Conservation (phyloP, 2,113 vertebrate species). For the Hippocampus comes region DNA sequence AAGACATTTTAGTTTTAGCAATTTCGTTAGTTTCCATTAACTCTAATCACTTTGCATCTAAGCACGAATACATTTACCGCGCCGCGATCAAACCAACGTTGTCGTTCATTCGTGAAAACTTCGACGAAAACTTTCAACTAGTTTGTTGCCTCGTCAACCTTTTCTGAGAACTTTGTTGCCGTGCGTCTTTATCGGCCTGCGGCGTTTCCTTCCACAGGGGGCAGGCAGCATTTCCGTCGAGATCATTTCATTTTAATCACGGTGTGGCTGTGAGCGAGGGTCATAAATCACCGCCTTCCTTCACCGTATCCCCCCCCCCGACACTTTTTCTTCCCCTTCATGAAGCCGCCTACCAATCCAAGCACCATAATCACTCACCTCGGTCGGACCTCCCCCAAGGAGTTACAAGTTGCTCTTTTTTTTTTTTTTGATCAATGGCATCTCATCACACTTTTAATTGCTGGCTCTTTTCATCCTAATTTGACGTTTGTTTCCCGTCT, state of each 20-base stretch:
- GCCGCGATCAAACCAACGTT: no score
- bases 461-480: slow-evolving; percentile 74
- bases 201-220: neutral
- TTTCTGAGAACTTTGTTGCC: neutral
- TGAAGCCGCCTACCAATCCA: slow-evolving; percentile 88
- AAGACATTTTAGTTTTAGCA: no score
- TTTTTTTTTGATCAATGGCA: slow-evolving; percentile 80
- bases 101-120: neutral
- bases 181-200: neutral
- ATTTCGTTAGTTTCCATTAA: no score
- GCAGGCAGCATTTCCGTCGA: slow-evolving; percentile 36
- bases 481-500: slow-evolving; percentile 77
- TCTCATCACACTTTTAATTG: slow-evolving; percentile 71
- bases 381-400: slow-evolving; percentile 75
- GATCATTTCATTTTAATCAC: slow-evolving; percentile 94
- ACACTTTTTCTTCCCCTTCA: slow-evolving; percentile 88
- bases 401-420: slow-evolving; percentile 72
- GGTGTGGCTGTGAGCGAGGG: slow-evolving; percentile 80
- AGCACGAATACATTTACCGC: neutral
- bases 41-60: neutral
- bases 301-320: slow-evolving; percentile 74
- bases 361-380: slow-evolving; percentile 83
- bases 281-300: slow-evolving; percentile 86
- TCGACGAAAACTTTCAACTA: neutral
- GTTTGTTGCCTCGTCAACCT: neutral